Evolutionary conservation across 2,797 vertebrate species (phyloP).

Genomic region (Pseudomugil gertrudae): DNA sequence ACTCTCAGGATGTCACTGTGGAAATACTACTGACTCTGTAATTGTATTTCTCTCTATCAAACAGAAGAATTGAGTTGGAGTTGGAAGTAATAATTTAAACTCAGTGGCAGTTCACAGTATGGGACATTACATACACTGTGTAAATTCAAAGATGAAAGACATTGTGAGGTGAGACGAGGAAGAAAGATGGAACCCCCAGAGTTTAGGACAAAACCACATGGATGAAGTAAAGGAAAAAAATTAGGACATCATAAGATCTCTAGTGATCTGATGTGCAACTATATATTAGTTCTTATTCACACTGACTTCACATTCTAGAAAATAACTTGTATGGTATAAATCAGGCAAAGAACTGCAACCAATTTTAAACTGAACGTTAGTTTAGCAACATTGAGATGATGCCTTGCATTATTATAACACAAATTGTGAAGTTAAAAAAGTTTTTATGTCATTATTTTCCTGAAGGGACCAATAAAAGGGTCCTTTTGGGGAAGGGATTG

Average conservation of each 20-base stretch:
- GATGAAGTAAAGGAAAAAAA: neutral
- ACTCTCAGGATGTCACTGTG: constrained; percentile 29
- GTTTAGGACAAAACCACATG: constrained; percentile 18
- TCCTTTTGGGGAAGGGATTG: neutral
- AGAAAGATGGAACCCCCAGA: neutral
- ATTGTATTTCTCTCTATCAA: constrained; percentile 29
- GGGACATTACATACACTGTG: constrained; percentile 19
- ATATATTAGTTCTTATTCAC: constrained; percentile 6
- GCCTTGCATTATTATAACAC: neutral
- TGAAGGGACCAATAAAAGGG: neutral
- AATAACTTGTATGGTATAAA: constrained; percentile 5
- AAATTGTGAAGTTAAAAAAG: neutral
- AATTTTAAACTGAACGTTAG: neutral
- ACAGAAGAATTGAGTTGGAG: constrained; percentile 18
- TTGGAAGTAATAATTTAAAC: constrained; percentile 27
- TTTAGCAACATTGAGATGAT: neutral
- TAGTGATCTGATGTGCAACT: constrained; percentile 15
- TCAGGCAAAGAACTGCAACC: neutral
- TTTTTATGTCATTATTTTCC: neutral
- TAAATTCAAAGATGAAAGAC: constrained; percentile 29
- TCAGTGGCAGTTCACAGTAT: neutral
- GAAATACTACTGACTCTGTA: constrained; percentile 33
- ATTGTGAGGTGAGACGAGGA: constrained; percentile 18
- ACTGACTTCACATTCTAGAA: neutral
- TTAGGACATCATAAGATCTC: constrained; percentile 28